Percentiles rank a stretch among this genome's conserved stretches.
These are phyloP conservation scores for Tetranychus piercei DNA, from an alignment of 2,888 invertebrate species.

Conservation along the genomic window DNA sequence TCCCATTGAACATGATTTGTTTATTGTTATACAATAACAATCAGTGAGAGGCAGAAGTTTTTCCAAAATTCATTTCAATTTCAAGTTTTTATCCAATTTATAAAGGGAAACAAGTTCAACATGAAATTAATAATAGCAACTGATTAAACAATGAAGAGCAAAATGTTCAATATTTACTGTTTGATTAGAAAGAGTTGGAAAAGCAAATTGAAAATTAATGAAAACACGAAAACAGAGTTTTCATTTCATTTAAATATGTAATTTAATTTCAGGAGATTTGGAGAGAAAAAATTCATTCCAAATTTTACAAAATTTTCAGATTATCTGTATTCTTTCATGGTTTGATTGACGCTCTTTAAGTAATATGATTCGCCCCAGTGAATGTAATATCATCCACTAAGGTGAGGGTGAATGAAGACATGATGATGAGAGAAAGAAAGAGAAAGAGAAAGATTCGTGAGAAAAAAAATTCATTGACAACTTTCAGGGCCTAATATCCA, in stretches of 20 bases:
- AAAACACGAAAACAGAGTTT: no score
- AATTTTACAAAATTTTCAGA: no score
- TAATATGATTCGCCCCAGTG: not conserved
- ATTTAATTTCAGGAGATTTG: no score
- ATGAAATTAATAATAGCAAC: not conserved
- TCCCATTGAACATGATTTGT: not conserved
- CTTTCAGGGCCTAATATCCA: no score
- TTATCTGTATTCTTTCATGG: no score
- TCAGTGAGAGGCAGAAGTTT: no score
- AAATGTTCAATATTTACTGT: not conserved
- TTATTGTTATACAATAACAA: not conserved
- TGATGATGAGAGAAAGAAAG: not conserved
- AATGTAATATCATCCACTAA: not conserved
- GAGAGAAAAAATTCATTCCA: no score
- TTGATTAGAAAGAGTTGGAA: not conserved
- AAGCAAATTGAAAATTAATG: no score
- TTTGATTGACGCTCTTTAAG: no score
- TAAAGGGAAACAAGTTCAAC: not conserved
- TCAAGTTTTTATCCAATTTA: not conserved
- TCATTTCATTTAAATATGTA: no score
- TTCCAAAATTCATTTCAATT: not conserved
- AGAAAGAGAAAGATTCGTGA: not conserved
- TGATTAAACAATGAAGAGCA: not conserved
- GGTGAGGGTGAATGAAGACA: not conserved
- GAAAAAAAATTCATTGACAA: not conserved